Percentiles rank a stretch among this genome's conserved stretches.
These are phyloP conservation scores for Aplysina aerophoba DNA, from an alignment of 37 sponge, comb jelly and placozoan species.

Conservation along the genomic window DNA sequence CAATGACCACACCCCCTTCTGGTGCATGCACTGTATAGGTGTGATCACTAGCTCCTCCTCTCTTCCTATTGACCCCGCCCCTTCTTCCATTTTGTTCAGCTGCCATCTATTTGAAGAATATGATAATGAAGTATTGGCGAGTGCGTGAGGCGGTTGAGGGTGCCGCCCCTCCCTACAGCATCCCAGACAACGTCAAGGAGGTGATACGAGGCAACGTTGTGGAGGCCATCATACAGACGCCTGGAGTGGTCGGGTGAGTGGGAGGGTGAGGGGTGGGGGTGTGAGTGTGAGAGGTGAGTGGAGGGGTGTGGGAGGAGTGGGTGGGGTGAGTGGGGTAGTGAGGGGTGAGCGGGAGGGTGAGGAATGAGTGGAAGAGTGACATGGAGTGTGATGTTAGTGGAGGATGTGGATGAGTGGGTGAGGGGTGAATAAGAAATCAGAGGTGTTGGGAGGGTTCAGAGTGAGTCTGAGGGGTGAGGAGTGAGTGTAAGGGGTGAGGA, in stretches of 20 bases:
- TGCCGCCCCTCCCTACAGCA: conserved; percentile 44
- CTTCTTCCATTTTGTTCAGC: conserved; percentile 60
- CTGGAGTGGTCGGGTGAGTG: conserved; percentile 66
- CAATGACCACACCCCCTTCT: no score
- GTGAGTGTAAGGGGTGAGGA: no score
- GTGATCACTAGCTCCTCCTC: background rate
- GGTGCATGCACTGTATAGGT: no score
- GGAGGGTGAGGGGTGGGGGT: background rate
- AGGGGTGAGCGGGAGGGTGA: background rate
- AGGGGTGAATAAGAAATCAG: no score
- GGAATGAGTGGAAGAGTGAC: conserved; percentile 12
- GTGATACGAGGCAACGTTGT: conserved; percentile 74
- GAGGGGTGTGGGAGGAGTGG: background rate
- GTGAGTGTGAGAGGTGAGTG: background rate
- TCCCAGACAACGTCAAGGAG: conserved; percentile 60
- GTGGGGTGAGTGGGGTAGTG: background rate
- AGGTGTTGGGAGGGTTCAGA: no score
- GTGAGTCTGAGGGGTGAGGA: no score
- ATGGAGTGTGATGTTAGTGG: background rate
- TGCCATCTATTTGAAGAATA: conserved; percentile 91
- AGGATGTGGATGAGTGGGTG: background rate
- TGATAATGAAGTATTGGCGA: conserved; percentile 82
- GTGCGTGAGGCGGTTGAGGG: conserved; percentile 40
- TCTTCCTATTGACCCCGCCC: background rate
- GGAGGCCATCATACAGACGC: conserved; percentile 76